Percentiles rank a stretch among this genome's conserved stretches.
Evolutionary conservation across 2,888 invertebrate genomes (phyloP).

Genomic region (Geophilus truncorum): DNA sequence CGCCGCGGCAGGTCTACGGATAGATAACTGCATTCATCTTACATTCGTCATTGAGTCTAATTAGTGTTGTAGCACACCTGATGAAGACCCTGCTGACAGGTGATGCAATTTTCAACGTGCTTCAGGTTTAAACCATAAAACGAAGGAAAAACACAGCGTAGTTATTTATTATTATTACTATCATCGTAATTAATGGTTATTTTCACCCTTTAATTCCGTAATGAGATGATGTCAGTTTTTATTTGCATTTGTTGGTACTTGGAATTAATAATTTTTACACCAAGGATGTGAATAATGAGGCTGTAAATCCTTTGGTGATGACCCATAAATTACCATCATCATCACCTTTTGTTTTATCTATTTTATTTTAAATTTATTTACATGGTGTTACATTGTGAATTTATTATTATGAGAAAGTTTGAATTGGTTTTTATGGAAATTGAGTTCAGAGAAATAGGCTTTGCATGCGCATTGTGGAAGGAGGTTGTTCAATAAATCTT

Average conservation of each 20-base stretch:
- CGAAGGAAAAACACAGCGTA: neutral
- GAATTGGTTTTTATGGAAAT: neutral
- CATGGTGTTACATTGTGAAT: neutral
- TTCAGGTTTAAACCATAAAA: neutral
- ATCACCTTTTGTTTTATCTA: slow-evolving; percentile 23
- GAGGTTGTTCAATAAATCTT: slow-evolving; percentile 25
- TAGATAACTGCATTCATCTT: slow-evolving; percentile 21
- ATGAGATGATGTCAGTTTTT: slow-evolving; percentile 20
- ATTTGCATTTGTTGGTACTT: neutral
- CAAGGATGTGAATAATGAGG: slow-evolving; percentile 2
- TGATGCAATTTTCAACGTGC: neutral
- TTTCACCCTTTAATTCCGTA: slow-evolving; percentile 1
- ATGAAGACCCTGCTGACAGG: slow-evolving; percentile 6
- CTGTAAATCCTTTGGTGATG: slow-evolving; percentile 2
- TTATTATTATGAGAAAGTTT: neutral
- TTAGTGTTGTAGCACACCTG: slow-evolving; percentile 21
- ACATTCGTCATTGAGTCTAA: slow-evolving; percentile 25
- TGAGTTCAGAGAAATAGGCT: neutral
- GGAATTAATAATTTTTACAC: slow-evolving; percentile 18
- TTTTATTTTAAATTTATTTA: neutral
- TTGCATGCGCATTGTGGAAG: neutral
- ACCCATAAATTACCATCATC: slow-evolving; percentile 9
- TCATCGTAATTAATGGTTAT: neutral
- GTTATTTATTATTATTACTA: neutral
- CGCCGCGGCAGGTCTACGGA: slow-evolving; percentile 14